Evolutionary conservation across 2,113 vertebrate species (phyloP).

Genomic region (Zootoca vivipara): DNA sequence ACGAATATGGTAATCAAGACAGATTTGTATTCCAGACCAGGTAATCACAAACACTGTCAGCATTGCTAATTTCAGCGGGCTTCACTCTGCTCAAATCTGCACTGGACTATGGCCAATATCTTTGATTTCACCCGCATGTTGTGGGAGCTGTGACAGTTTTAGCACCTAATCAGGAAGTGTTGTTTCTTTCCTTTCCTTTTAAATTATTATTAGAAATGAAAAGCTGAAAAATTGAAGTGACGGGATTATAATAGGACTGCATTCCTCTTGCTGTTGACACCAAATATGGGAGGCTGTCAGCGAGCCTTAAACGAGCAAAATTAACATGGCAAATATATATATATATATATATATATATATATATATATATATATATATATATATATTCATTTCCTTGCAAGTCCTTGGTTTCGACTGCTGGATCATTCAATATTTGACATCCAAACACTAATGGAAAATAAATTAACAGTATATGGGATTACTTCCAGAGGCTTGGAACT

Average conservation of each 20-base stretch:
- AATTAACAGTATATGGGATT: not conserved
- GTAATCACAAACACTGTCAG: not conserved
- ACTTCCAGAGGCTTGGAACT: not conserved
- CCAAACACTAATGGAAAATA: not conserved
- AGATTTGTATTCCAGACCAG: not conserved
- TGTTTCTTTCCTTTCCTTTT: slow-evolving; percentile 24
- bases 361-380: slow-evolving; percentile 31
- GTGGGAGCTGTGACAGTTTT: slow-evolving; percentile 38
- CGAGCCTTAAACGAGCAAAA: slow-evolving; percentile 32
- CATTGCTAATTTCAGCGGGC: not conserved
- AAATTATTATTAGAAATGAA: slow-evolving; percentile 32
- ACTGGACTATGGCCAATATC: not conserved
- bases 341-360: slow-evolving; percentile 25
- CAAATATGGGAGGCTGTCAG: slow-evolving; percentile 35
- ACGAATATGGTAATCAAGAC: no score
- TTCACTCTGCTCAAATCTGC: not conserved
- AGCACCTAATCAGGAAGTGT: slow-evolving; percentile 39
- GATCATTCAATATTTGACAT: not conserved
- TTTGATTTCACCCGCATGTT: not conserved
- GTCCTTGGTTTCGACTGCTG: slow-evolving; percentile 6
- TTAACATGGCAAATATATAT: slow-evolving; percentile 24
- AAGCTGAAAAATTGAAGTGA: slow-evolving; percentile 44
- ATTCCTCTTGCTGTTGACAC: slow-evolving; percentile 22
- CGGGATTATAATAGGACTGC: slow-evolving; percentile 26
- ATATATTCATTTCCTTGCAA: slow-evolving; percentile 35